Conservation (phyloP, 2,888 invertebrate genomes). For the Creontiades dilutus region DNA sequence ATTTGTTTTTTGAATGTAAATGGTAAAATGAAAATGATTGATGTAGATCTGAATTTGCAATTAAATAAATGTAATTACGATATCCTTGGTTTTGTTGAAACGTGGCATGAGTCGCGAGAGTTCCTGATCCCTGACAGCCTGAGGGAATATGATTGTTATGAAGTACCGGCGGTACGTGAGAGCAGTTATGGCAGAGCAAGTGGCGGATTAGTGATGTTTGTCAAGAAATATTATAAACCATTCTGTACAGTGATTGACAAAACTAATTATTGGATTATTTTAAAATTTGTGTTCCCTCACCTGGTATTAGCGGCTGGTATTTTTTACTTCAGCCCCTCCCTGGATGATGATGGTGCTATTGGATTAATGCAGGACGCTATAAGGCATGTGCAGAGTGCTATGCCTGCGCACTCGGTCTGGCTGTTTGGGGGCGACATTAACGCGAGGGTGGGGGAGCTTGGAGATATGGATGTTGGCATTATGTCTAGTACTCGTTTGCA, state of each 20-base stretch:
- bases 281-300: not conserved
- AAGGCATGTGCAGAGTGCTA: not conserved
- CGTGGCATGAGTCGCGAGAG: not conserved
- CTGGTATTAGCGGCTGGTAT: not conserved
- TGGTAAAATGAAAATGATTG: not conserved
- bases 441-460: not conserved
- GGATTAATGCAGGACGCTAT: not conserved
- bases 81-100: not conserved
- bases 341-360: not conserved
- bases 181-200: not conserved
- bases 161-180: not conserved
- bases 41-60: not conserved
- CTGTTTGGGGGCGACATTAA: not conserved
- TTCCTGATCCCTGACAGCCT: not conserved
- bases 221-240: not conserved
- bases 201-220: no score
- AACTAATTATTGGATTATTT: not conserved
- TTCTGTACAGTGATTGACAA: not conserved
- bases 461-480: constrained; percentile 4
- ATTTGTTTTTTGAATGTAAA: not conserved
- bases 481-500: not conserved
- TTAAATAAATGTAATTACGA: not conserved
- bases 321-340: not conserved
- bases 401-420: not conserved
- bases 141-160: not conserved